Conservation (phyloP, 2,113 vertebrate genomes). For the Paralichthys olivaceus region DNA sequence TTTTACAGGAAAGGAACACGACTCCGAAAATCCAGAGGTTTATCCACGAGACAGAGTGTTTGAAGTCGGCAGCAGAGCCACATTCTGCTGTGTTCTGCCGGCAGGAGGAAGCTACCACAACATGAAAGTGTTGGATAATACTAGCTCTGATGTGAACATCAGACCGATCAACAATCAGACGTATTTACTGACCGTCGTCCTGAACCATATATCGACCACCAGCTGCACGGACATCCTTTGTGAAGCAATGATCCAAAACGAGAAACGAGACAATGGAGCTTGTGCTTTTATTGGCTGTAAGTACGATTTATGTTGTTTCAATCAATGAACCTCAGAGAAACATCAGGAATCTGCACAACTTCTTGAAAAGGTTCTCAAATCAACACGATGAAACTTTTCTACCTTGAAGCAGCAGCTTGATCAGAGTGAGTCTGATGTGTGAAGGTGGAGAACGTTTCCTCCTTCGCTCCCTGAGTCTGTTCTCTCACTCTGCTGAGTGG, state of each 20-base stretch:
- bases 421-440: background rate
- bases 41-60: constrained; percentile 66
- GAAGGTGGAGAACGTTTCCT: too few relatives aligned
- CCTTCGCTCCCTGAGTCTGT: too few relatives aligned
- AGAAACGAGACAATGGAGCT: rapidly evolving
- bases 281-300: constrained; percentile 52
- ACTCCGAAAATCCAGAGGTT: rapidly evolving
- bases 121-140: background rate
- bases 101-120: rapidly evolving
- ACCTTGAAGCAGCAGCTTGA: too few relatives aligned
- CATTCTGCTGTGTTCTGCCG: constrained; percentile 76
- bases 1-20: constrained; percentile 16
- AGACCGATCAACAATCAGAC: constrained; percentile 27
- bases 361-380: too few relatives aligned
- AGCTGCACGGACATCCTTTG: constrained; percentile 11
- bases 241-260: rapidly evolving
- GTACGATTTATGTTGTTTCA: constrained; percentile 17
- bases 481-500: too few relatives aligned
- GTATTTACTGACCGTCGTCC: constrained; percentile 18
- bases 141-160: rapidly evolving
- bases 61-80: constrained; percentile 52
- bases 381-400: too few relatives aligned
- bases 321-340: background rate
- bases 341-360: too few relatives aligned
- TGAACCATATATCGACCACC: rapidly evolving